phyloP scores from a whole-genome alignment of 2,888 invertebrate genomes.

The Oithona nana region DNA sequence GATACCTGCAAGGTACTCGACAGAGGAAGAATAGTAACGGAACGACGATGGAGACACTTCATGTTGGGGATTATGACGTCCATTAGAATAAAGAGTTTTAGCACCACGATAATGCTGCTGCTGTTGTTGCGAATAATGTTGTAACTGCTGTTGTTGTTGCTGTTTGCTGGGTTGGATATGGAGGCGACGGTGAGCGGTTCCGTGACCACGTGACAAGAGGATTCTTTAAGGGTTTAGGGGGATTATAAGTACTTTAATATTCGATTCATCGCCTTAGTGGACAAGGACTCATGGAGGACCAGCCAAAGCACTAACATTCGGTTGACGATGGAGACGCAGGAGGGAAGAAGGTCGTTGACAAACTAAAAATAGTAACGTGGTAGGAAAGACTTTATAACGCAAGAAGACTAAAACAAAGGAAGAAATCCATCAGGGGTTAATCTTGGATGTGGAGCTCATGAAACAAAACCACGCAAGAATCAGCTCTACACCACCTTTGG shows the following conservation, averaged over 20 bases:
- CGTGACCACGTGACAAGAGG: slow-evolving; percentile 4
- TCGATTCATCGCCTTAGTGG: too few species aligned
- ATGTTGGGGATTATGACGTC: neutral
- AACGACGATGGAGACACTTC: slow-evolving; percentile 15
- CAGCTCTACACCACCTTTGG: too few species aligned
- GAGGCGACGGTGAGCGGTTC: neutral
- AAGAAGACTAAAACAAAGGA: neutral
- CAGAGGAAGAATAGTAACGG: slow-evolving; percentile 12
- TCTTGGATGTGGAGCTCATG: too few species aligned
- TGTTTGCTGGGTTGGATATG: neutral
- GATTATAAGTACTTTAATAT: too few species aligned
- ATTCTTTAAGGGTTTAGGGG: slow-evolving; percentile 22
- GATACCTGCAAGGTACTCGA: slow-evolving; percentile 13
- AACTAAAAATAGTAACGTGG: too few species aligned
- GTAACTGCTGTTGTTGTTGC: neutral
- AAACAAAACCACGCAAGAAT: too few species aligned
- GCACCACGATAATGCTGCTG: neutral
- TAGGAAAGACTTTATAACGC: too few species aligned
- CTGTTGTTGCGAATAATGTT: neutral
- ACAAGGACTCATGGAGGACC: too few species aligned
- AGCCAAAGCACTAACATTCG: too few species aligned
- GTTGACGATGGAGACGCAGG: too few species aligned
- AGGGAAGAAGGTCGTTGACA: too few species aligned
- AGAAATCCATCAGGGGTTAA: neutral
- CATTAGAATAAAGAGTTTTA: neutral